Percentiles rank a stretch among this genome's conserved stretches.
Evolutionary conservation across 2,888 invertebrate genomes (phyloP).

Genomic region (Calameuta filiformis): DNA sequence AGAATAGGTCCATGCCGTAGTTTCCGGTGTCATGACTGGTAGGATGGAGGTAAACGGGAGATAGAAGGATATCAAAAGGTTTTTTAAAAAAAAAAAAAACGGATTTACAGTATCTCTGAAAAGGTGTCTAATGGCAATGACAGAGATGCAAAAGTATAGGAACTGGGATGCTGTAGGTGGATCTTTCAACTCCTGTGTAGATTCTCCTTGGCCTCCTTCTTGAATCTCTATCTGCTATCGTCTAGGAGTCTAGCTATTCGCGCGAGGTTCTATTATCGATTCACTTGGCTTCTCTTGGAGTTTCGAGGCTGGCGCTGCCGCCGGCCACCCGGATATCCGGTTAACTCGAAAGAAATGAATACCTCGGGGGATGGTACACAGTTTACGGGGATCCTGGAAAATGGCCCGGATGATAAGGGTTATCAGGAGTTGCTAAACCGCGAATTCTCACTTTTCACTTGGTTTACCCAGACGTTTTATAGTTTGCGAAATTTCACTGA

Average conservation of each 20-base stretch:
- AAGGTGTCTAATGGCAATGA: background rate
- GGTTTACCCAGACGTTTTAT: background rate
- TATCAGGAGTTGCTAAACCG: background rate
- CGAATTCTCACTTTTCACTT: background rate
- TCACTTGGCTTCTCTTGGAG: slow-evolving; percentile 22
- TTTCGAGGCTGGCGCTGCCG: background rate
- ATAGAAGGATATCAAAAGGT: background rate
- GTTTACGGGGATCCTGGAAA: background rate
- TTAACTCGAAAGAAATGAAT: background rate
- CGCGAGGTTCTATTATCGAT: slow-evolving; percentile 32
- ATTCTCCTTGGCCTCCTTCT: slow-evolving; percentile 52
- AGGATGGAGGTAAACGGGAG: background rate
- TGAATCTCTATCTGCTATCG: slow-evolving; percentile 18
- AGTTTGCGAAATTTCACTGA: background rate
- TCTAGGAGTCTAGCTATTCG: slow-evolving; percentile 14
- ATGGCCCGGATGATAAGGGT: background rate
- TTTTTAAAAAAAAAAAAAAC: background rate
- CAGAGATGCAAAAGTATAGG: background rate
- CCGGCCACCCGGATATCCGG: background rate
- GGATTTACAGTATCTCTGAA: background rate
- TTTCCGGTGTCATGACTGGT: slow-evolving; percentile 41
- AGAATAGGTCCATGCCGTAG: slow-evolving; percentile 51
- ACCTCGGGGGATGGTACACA: background rate
- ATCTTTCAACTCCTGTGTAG: slow-evolving; percentile 31
- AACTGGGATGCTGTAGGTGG: background rate